Evolutionary conservation across 2,113 vertebrate species (phyloP).

Genomic region (Neopipo cinnamomea): DNA sequence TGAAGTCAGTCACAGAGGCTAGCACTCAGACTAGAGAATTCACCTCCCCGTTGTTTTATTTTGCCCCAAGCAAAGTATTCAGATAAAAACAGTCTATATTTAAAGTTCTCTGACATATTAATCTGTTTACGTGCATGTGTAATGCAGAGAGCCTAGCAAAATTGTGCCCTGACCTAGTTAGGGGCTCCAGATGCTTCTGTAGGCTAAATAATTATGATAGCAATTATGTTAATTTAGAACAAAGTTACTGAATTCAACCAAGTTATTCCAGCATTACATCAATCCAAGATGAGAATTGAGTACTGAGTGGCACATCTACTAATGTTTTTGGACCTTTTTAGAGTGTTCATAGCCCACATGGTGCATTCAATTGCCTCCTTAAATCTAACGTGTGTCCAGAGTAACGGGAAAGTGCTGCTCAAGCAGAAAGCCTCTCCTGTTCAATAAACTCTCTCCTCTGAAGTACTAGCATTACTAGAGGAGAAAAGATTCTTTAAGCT

Average conservation of each 20-base stretch:
- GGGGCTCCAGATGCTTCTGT: slow-evolving; percentile 42
- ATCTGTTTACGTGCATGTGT: neutral
- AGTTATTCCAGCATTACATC: slow-evolving; percentile 36
- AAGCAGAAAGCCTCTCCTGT: slow-evolving; percentile 70
- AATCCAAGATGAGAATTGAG: neutral
- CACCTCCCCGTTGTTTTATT: neutral
- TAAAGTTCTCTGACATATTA: neutral
- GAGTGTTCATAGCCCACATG: neutral
- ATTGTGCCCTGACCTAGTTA: slow-evolving; percentile 53
- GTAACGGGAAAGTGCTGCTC: slow-evolving; percentile 64
- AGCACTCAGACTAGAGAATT: neutral
- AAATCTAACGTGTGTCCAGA: slow-evolving; percentile 52
- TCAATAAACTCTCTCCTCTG: slow-evolving; percentile 71
- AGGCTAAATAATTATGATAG: slow-evolving; percentile 54
- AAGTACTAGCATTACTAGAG: slow-evolving; percentile 61
- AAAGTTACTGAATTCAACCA: slow-evolving; percentile 59
- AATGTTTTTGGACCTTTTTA: slow-evolving; percentile 44
- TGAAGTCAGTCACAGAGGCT: neutral
- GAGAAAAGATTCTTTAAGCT: slow-evolving; percentile 62
- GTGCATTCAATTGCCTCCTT: slow-evolving; percentile 59
- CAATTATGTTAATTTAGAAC: slow-evolving; percentile 65
- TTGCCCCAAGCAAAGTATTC: neutral
- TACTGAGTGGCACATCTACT: slow-evolving; percentile 27
- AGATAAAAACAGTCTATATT: neutral
- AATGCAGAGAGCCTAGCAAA: neutral